Base-by-base conservation (phyloP, 92 coral and sea anemone genomes). In the Epizoanthus ramosus region DNA sequence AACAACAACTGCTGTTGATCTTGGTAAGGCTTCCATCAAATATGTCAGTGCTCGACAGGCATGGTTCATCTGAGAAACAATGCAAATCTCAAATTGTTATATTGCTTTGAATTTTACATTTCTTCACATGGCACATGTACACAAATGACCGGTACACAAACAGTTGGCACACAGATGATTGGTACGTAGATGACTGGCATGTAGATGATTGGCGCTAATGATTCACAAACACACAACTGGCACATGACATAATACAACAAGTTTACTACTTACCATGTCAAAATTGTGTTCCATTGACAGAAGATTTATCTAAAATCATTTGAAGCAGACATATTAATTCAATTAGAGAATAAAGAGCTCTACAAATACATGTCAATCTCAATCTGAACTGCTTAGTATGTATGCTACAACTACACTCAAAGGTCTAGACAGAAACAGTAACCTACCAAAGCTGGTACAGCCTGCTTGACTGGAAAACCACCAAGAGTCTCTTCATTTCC, bases 41-140 rank as follows among this genome's bases (percentile, higher is more conserved):
- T 96, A 96, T 0, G 99, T 96, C 80, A 96, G 89, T 17, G 99
- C 98, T 72, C 99, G 98, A 59, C 99, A 96, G n/a, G 98, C 99
- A 85, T 96, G 99, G 86, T 96, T 96, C 88, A 96, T 95, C 99
- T 96, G 35, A 1, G 25, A 60, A 75, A 39, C 31, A 9, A 18
- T 76, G 2, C 12, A 37, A 19, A 60, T 14, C 22, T 61, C 70
- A 76, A 61, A 19, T 57, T 25, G 6, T 8, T 47, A n/a, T n/a
- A n/a, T n/a, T n/a, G n/a, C n/a, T 8, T 47, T 10, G 1, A 47
- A 47, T 8, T 47, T 47, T 47, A 47, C 15, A 47, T 47, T 47
- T 47, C 15, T 10, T 47, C 1, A 47, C 54, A 37, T 37, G 43
- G 43, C 2, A 28, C 31, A 28, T 37, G 43, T 3, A 37, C 43